Base-by-base conservation (phyloP, 2,888 invertebrate species). In the Phrixothrix hirtus region DNA sequence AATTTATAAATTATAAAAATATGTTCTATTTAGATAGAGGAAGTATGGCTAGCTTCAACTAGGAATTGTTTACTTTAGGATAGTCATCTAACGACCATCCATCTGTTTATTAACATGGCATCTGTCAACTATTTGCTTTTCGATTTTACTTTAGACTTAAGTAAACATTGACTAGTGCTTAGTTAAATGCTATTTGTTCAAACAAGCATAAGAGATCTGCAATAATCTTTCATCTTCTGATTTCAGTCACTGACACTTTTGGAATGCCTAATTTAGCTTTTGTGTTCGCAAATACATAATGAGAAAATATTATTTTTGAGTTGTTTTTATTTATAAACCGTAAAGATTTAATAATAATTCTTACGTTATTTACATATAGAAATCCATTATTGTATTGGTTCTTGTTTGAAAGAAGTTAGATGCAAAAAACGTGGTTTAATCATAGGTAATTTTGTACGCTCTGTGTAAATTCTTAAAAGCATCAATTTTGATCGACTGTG, bases 81-180 rank as follows among this genome's bases (percentile, higher is more conserved):
- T 34, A 43, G n/a, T 43, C 32, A 11, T 43, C 43, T 12, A 38
- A 30, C 41, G 14, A 31, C 41, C 31, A 41, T 41, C 41, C 30
- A 17, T 41, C 41, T 43, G 34, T 43, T 32, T 43, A 32, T 43
- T 43, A 34, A 43, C 34, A 36, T 45, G 45, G 31, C 44, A 44
- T 44, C 45, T 36, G 45, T 45, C 45, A 45, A 36, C 36, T 45
- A 15, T 45, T 36, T 36, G 36, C 45, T 10, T 45, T 36, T 13
- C 29, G 14, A 43, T 43, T 26, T 43, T 43, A 34, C 43, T 26
- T 43, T 43, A 21, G 43, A 26, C 45, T 42, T 57, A 55, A 32
- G 31, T 31, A 41, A 46, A 44, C 38, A 35, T 10, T 27, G 31
- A 34, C 44, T 39, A 29, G 29, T 39, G 29, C 29, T 16, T 45